Percentiles rank a stretch among this genome's conserved stretches.
Evolutionary conservation across 2,113 vertebrate genomes (phyloP).

Genomic region (Larimichthys polyactis): DNA sequence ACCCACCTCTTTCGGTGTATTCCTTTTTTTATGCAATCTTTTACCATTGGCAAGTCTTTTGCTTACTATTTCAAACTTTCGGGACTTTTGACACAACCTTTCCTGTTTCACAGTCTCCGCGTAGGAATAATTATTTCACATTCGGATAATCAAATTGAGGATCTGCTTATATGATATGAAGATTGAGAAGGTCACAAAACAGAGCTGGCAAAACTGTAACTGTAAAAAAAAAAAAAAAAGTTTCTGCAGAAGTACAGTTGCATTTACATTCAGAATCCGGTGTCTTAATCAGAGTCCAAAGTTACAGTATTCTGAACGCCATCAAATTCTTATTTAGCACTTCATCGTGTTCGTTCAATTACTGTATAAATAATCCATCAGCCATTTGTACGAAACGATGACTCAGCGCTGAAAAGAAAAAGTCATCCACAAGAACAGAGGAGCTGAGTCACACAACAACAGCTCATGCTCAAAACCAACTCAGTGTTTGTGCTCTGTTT

Average conservation of each 20-base stretch:
- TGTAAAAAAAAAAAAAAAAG: background rate
- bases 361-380: constrained; percentile 63
- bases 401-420: constrained; percentile 66
- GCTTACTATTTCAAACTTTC: constrained; percentile 66
- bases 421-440: constrained; percentile 78
- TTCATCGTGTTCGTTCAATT: constrained; percentile 44
- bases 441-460: constrained; percentile 77
- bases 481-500: constrained; percentile 58
- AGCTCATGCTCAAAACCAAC: constrained; percentile 55
- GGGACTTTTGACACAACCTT: constrained; percentile 46
- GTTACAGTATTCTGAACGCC: background rate
- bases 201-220: background rate
- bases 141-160: constrained; percentile 17
- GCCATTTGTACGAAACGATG: constrained; percentile 60
- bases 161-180: constrained; percentile 2
- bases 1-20: constrained; percentile 57
- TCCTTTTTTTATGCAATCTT: constrained; percentile 58
- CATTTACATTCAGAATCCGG: background rate
- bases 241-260: background rate
- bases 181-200: background rate
- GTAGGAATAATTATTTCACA: constrained; percentile 40
- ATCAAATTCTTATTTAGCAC: constrained; percentile 17
- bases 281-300: background rate
- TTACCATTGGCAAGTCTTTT: constrained; percentile 38
- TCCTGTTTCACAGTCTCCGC: constrained; percentile 3